A percentile compares a stretch with the other conserved stretches of the same genome.
Evolutionary conservation across 2,113 vertebrate genomes (phyloP).

Genomic region (Paralichthys olivaceus): DNA sequence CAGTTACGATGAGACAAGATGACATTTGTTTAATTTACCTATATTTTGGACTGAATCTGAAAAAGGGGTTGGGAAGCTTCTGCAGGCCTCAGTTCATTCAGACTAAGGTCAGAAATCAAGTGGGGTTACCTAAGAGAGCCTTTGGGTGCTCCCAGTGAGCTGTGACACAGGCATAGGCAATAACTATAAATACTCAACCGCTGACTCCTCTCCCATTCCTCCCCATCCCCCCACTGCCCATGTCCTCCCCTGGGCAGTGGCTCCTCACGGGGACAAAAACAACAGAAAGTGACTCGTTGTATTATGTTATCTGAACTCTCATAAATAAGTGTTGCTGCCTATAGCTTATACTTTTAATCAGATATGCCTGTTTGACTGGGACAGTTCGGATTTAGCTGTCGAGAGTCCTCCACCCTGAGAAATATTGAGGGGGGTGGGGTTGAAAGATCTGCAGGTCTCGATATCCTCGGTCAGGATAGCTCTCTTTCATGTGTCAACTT

Average conservation of each 20-base stretch:
- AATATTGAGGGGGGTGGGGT: neutral
- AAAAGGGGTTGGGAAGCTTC: slow-evolving; percentile 27
- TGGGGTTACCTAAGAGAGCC: slow-evolving; percentile 32
- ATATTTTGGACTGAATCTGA: slow-evolving; percentile 16
- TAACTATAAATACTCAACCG: slow-evolving; percentile 66
- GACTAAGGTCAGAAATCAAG: slow-evolving; percentile 64
- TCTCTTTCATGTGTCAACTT: no score
- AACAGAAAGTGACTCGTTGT: neutral
- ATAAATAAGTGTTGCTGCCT: neutral
- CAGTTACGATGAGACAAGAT: no score
- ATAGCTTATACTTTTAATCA: slow-evolving; percentile 11
- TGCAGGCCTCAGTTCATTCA: slow-evolving; percentile 41
- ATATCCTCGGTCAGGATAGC: neutral
- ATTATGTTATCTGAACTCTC: slow-evolving; percentile 10
- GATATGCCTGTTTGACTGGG: slow-evolving; percentile 14
- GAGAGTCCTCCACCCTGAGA: neutral
- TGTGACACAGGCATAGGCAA: slow-evolving; percentile 13
- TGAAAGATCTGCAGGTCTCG: neutral
- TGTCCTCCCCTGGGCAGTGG: neutral
- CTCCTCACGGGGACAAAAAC: slow-evolving; percentile 1
- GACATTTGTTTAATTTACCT: neutral
- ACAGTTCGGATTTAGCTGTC: neutral
- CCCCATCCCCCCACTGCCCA: slow-evolving; percentile 34
- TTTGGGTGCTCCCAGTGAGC: slow-evolving; percentile 38
- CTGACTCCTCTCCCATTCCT: slow-evolving; percentile 33